phyloP scores from a whole-genome alignment of 2,113 vertebrate genomes.

The Dasyprocta punctata region DNA sequence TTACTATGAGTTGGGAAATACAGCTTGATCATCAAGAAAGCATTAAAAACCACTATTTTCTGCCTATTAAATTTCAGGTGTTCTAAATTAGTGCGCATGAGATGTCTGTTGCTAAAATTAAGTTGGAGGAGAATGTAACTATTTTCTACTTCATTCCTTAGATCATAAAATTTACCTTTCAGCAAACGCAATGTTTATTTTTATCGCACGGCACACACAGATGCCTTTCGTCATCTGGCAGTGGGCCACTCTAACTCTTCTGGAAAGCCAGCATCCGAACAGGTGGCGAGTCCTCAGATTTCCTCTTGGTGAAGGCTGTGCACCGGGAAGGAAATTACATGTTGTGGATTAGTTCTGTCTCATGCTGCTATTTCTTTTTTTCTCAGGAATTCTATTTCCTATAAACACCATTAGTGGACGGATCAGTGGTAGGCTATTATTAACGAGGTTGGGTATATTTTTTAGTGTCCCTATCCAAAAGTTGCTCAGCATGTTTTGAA shows the following conservation, averaged over 20 bases:
- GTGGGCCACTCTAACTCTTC: background rate
- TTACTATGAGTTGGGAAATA: background rate
- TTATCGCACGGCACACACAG: background rate
- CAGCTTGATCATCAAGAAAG: background rate
- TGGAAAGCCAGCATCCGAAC: slow-evolving; percentile 52
- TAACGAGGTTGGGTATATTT: slow-evolving; percentile 66
- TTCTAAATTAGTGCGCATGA: slow-evolving; percentile 20
- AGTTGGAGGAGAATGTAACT: slow-evolving; percentile 29
- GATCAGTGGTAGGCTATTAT: slow-evolving; percentile 75
- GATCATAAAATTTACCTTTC: slow-evolving; percentile 43
- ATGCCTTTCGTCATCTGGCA: background rate
- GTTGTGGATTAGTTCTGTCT: slow-evolving; percentile 72
- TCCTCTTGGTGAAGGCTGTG: slow-evolving; percentile 63
- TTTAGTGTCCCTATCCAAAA: slow-evolving; percentile 60
- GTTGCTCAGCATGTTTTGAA: slow-evolving; percentile 71
- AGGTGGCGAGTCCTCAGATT: slow-evolving; percentile 68
- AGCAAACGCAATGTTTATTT: background rate
- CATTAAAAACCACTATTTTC: background rate
- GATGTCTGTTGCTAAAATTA: slow-evolving; percentile 55
- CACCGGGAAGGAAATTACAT: slow-evolving; percentile 71
- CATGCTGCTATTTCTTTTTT: slow-evolving; percentile 78
- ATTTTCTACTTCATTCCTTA: slow-evolving; percentile 37
- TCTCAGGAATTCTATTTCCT: slow-evolving; percentile 75
- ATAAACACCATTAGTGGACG: slow-evolving; percentile 66
- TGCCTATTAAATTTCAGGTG: slow-evolving; percentile 38